phyloP scores from a whole-genome alignment of 1,140 invertebrate species.

The Drosophila tani region DNA sequence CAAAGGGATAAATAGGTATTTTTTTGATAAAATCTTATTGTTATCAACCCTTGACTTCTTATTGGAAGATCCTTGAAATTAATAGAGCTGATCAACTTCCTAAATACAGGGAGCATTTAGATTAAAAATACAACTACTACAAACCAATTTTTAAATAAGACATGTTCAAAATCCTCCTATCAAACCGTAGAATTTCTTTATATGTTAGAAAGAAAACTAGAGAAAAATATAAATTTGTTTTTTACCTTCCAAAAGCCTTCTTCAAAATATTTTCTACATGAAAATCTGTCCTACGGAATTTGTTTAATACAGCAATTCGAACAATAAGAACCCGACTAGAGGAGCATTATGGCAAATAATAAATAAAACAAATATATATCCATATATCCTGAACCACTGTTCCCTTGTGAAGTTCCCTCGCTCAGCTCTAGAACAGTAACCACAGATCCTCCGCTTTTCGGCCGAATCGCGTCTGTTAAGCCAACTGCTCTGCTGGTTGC shows the following conservation, averaged over 20 bases:
- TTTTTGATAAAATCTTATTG: neutral
- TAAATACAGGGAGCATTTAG: neutral
- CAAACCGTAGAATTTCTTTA: neutral
- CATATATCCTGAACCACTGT: conserved; percentile 42
- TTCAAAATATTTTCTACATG: neutral
- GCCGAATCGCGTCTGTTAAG: conserved; percentile 16
- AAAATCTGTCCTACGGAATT: neutral
- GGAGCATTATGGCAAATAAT: neutral
- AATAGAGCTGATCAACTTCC: neutral
- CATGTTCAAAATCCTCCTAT: neutral
- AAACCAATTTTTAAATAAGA: neutral
- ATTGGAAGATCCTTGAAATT: neutral
- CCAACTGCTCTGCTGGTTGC: conserved; percentile 11
- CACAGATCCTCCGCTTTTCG: conserved; percentile 21
- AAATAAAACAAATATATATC: neutral
- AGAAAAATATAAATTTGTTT: fast-evolving
- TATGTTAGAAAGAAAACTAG: neutral
- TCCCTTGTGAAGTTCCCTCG: neutral
- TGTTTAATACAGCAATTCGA: neutral
- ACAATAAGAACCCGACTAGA: no score
- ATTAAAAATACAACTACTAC: neutral
- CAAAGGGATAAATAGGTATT: neutral
- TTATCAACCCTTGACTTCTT: neutral
- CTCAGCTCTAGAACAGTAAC: conserved; percentile 34
- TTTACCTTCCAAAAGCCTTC: neutral